Conservation (phyloP, 2,888 invertebrate genomes). For the Mycalesis mineus region DNA sequence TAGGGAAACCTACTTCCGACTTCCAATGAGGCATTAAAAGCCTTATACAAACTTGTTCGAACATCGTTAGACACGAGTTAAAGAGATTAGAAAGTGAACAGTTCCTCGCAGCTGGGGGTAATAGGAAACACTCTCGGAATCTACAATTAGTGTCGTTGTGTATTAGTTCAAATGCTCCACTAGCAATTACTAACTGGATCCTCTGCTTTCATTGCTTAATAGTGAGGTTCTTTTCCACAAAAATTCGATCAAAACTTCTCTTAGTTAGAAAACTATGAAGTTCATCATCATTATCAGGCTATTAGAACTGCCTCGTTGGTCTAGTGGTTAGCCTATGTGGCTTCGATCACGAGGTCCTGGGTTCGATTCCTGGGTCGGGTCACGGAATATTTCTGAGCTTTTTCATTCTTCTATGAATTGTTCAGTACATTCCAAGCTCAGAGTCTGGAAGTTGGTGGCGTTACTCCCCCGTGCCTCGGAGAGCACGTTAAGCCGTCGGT, state of each 20-base stretch:
- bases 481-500: too few species aligned
- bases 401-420: too few species aligned
- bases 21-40: neutral
- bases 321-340: too few species aligned
- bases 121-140: conserved; percentile 20
- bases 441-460: too few species aligned
- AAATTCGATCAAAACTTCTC: neutral
- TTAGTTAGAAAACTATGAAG: too few species aligned
- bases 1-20: neutral
- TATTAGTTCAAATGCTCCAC: conserved; percentile 12
- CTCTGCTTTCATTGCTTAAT: neutral
- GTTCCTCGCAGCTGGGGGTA: conserved; percentile 13
- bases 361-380: too few species aligned
- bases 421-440: too few species aligned
- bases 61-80: conserved; percentile 10
- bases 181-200: conserved; percentile 4
- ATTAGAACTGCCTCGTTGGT: too few species aligned
- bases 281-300: too few species aligned
- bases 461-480: too few species aligned
- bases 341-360: too few species aligned
- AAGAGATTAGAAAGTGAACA: conserved; percentile 16
- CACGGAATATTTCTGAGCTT: too few species aligned
- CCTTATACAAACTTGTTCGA: conserved; percentile 7
- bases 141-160: conserved; percentile 24
- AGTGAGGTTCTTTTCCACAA: neutral